Base-by-base conservation (phyloP, 2,113 vertebrate genomes). In the Hydrolagus affinis region DNA sequence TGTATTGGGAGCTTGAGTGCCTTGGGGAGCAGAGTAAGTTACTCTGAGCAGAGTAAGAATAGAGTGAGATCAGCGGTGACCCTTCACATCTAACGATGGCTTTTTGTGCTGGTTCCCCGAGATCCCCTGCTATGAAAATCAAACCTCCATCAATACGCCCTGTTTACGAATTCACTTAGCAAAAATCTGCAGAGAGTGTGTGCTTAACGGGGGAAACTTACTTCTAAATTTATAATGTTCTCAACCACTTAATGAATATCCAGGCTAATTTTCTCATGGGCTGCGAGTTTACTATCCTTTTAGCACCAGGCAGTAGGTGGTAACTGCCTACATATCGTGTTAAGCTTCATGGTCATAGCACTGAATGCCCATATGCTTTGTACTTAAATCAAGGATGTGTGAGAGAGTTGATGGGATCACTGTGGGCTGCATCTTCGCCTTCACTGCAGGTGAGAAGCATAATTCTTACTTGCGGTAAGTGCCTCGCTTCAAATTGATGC, bases 101-200 rank as follows among this genome's bases (percentile, higher is more conserved):
- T 66, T 66, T n/a, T 83, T 28, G 14, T 19, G 60, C 30, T 83
- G 62, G 77, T 83, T 83, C 23, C 30, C n/a, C 23, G 64, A 83
- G 77, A 25, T 17, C 25, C 17, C 28, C 1, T 30, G 12, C 17
- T 64, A 1, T 83, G 23, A 11, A 83, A 66, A 11, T 23, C 60
- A 66, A 78, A 28, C 57, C 57, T 62, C n/a, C 11, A 7, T 66
- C 77, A 83, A 23, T 30, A 66, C 23, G 25, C 64, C 60, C 23
- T 83, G 25, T 66, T 83, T 66, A 15, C 77, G 64, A 30, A 17
- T 83, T 83, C 4, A 11, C 23, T 25, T 59, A 64, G 77, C 2
- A 66, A 59, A 62, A 25, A 25, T 23, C 77, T 66, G 6, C 64
- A 62, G 30, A 66, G 62, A 28, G 77, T 28, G 25, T 83, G 23